Conservation (phyloP, 2,888 invertebrate species). For the Lepeophtheirus nordmannii region DNA sequence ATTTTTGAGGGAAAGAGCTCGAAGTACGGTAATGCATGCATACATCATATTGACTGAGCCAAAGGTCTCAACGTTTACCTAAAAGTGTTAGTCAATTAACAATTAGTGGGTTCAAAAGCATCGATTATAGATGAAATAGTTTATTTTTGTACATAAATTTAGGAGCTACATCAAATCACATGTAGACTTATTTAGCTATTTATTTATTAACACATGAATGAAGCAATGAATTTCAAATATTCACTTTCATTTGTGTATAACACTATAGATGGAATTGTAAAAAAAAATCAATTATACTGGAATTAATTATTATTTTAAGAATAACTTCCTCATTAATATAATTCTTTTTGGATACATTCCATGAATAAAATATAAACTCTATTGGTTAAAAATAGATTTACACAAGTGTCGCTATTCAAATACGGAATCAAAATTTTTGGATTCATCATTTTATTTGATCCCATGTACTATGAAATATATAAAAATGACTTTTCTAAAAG, state of each 20-base stretch:
- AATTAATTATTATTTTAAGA: not conserved
- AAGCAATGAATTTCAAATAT: constrained; percentile 2
- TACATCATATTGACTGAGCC: constrained; percentile 24
- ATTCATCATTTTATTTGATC: no score
- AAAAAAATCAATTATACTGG: not conserved
- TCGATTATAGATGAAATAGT: no score
- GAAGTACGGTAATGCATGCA: constrained; percentile 23
- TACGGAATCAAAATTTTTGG: no score
- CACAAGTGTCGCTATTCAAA: no score
- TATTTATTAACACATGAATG: not conserved
- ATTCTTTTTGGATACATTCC: no score
- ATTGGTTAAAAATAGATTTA: no score
- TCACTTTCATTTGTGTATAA: not conserved
- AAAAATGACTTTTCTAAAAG: no score
- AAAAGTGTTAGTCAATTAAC: not conserved
- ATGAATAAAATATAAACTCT: no score
- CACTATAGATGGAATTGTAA: not conserved
- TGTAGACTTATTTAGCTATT: no score
- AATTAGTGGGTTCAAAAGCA: not conserved
- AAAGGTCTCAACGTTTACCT: constrained; percentile 8
- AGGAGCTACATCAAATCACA: no score
- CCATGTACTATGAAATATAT: no score
- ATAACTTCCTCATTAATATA: not conserved
- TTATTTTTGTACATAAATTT: no score
- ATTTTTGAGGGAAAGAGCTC: constrained; percentile 16